These are phyloP conservation scores for Bagarius yarrelli DNA, from an alignment of 2,113 vertebrate genomes.

Conservation along the genomic window DNA sequence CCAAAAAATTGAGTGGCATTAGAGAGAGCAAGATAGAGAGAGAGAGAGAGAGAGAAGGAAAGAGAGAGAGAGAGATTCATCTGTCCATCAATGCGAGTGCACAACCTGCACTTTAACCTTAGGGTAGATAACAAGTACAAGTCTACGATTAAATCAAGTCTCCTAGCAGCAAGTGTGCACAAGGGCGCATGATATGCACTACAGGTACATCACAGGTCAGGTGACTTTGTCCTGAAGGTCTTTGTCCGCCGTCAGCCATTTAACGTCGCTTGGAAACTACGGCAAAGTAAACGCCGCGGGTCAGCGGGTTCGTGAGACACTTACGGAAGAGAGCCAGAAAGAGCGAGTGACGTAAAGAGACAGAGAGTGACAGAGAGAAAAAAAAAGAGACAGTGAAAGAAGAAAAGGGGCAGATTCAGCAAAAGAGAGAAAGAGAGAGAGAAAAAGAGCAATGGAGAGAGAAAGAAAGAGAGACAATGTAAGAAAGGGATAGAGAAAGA, in stretches of 20 bases:
- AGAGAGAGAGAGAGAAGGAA: too few species aligned
- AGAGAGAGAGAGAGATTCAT: too few species aligned
- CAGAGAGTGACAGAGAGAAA: background rate
- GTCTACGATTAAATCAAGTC: too few species aligned
- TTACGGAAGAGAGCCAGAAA: background rate
- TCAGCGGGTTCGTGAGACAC: constrained; percentile 9
- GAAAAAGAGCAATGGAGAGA: background rate
- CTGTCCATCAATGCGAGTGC: too few species aligned
- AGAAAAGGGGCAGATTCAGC: too few species aligned
- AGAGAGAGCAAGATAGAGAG: too few species aligned
- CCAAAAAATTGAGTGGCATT: too few species aligned
- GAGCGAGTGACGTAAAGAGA: too few species aligned
- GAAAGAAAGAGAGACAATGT: background rate
- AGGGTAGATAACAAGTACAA: too few species aligned
- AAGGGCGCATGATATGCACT: background rate
- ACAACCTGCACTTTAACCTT: too few species aligned
- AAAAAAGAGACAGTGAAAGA: background rate
- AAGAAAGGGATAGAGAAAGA: background rate
- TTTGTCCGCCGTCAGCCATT: background rate
- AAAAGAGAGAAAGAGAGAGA: background rate
- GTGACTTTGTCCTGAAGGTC: background rate
- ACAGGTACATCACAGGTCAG: background rate
- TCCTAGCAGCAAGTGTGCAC: background rate
- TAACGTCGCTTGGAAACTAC: constrained; percentile 3
- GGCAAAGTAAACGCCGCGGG: background rate